phyloP scores from a whole-genome alignment of 2,888 invertebrate species.

The Pandemis cinnamomeana region DNA sequence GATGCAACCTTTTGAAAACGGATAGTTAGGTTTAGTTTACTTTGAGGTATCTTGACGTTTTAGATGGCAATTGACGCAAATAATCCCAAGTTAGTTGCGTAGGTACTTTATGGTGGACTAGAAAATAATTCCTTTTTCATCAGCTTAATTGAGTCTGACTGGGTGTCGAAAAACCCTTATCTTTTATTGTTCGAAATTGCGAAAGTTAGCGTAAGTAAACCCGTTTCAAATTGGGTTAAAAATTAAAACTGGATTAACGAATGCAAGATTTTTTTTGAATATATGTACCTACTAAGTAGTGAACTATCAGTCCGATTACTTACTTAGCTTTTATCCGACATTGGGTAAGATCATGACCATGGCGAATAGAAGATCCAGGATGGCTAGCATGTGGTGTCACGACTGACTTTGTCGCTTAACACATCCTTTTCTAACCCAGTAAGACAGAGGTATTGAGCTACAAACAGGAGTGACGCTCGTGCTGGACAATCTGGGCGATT shows the following conservation, averaged over 20 bases:
- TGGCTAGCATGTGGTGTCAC: no score
- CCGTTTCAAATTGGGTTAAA: not conserved
- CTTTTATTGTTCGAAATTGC: not conserved
- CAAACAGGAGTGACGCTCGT: no score
- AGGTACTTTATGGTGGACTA: not conserved
- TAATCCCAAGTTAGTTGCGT: no score
- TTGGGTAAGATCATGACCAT: no score
- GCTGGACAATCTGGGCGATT: no score
- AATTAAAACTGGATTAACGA: not conserved
- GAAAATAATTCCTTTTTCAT: not conserved
- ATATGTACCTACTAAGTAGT: not conserved
- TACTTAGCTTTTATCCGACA: not conserved
- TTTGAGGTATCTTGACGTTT: no score
- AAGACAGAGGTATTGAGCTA: no score
- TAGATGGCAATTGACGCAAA: no score
- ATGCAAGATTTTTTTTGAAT: not conserved
- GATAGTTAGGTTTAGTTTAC: not conserved
- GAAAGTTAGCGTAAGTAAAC: constrained; percentile 1
- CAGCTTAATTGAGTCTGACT: not conserved
- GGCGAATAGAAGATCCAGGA: no score
- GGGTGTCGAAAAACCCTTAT: not conserved
- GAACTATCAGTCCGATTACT: not conserved
- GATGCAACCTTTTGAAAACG: not conserved
- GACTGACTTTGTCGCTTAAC: no score
- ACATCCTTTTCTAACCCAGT: no score